Percentiles rank a stretch among this genome's conserved stretches.
phyloP scores from a whole-genome alignment of 2,113 vertebrate species.

The Emydocephalus ijimae region DNA sequence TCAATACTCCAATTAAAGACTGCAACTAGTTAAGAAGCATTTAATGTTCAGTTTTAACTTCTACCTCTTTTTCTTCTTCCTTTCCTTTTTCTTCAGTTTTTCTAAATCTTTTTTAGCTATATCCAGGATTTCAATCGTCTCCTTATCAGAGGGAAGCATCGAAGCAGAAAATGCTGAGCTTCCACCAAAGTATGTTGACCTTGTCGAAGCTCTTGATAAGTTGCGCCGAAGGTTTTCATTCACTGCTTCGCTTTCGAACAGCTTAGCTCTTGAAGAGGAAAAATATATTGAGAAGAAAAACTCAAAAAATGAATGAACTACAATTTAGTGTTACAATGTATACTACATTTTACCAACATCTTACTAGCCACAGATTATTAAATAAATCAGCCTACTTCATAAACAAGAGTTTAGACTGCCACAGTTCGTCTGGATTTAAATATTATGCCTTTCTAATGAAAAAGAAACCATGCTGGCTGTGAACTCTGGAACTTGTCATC shows the following conservation, averaged over 20 bases:
- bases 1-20: not conserved
- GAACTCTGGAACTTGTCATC: not conserved
- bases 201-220: conserved; percentile 82
- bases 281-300: not conserved
- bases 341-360: not conserved
- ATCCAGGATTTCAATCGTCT: conserved; percentile 89
- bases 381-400: not conserved
- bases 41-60: conserved; percentile 18
- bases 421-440: not conserved
- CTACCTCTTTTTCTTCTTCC: conserved; percentile 95
- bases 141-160: conserved; percentile 79
- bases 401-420: not conserved
- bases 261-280: conserved; percentile 79
- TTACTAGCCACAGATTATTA: not conserved
- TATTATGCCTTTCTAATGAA: not conserved
- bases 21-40: not conserved
- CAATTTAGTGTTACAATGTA: not conserved
- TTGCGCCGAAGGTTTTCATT: conserved; percentile 89
- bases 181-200: conserved; percentile 78
- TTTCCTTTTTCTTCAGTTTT: conserved; percentile 93
- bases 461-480: not conserved
- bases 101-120: conserved; percentile 94
- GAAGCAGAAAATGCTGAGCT: conserved; percentile 74
- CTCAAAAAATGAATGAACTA: not conserved
- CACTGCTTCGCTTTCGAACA: conserved; percentile 93